phyloP scores from a whole-genome alignment of 2,888 invertebrate species.

The Panzeria rudis region DNA sequence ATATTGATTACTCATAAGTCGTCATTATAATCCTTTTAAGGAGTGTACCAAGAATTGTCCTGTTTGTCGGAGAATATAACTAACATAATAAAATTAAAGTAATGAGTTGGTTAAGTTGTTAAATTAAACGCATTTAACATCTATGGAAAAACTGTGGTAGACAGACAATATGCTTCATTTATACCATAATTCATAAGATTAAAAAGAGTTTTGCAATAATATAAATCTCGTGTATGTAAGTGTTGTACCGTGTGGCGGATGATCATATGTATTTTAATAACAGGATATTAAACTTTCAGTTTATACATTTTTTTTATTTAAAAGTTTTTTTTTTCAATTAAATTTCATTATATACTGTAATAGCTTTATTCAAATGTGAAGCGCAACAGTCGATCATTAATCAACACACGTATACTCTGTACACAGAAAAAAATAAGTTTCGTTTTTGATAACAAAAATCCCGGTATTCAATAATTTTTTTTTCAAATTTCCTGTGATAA shows the following conservation, averaged over 20 bases:
- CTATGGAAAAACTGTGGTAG: neutral
- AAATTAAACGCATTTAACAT: slow-evolving; percentile 41
- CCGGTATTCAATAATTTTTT: too few species aligned
- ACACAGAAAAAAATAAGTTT: too few species aligned
- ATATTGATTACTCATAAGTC: slow-evolving; percentile 57
- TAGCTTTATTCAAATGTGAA: too few species aligned
- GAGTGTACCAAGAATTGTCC: neutral
- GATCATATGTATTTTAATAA: neutral
- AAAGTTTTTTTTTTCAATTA: too few species aligned
- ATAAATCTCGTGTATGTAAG: neutral
- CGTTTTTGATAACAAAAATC: too few species aligned
- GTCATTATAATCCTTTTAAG: slow-evolving; percentile 40
- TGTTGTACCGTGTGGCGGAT: neutral
- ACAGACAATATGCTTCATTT: neutral
- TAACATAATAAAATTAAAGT: slow-evolving; percentile 59
- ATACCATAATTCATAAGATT: neutral
- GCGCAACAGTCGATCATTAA: too few species aligned
- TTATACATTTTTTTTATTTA: too few species aligned
- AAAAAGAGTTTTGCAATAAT: neutral
- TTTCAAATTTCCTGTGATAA: too few species aligned
- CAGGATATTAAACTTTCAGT: too few species aligned
- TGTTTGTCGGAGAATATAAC: neutral
- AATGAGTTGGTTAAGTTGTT: slow-evolving; percentile 58
- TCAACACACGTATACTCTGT: too few species aligned
- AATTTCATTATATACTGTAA: too few species aligned